Conservation (phyloP, 2,113 vertebrate species). For the Chaetops frenatus region DNA sequence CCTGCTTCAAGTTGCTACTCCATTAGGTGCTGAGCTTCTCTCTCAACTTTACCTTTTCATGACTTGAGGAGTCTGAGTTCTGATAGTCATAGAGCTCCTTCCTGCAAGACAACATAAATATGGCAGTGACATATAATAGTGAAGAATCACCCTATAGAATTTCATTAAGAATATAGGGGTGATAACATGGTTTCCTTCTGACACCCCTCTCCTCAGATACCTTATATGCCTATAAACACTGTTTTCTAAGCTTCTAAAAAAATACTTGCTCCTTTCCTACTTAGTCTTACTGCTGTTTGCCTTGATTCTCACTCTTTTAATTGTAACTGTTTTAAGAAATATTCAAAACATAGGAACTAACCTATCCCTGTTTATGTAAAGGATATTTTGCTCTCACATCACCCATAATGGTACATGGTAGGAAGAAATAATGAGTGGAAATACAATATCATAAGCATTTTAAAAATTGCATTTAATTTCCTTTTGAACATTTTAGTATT, state of each 20-base stretch:
- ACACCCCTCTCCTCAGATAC: fast-evolving
- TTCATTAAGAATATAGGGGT: neutral
- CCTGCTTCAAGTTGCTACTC: neutral
- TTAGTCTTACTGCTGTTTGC: neutral
- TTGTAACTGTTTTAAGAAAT: neutral
- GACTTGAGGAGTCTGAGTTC: conserved; percentile 29
- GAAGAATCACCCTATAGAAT: neutral
- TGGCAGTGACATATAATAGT: fast-evolving
- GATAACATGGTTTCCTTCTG: fast-evolving
- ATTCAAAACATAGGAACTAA: neutral
- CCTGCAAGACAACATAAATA: neutral
- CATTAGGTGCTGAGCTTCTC: neutral
- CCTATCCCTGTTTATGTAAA: fast-evolving
- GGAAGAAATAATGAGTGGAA: neutral
- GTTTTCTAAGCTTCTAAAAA: neutral
- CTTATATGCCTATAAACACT: neutral
- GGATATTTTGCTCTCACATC: neutral
- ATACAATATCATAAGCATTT: neutral
- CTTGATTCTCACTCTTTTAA: neutral
- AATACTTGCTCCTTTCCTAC: neutral
- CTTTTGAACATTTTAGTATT: neutral
- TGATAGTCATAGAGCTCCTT: conserved; percentile 29
- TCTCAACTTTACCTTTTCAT: conserved; percentile 33
- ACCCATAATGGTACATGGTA: fast-evolving
- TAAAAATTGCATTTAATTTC: neutral